These are phyloP conservation scores for Timema cristinae DNA, from an alignment of 2,888 invertebrate species.

Conservation along the genomic window DNA sequence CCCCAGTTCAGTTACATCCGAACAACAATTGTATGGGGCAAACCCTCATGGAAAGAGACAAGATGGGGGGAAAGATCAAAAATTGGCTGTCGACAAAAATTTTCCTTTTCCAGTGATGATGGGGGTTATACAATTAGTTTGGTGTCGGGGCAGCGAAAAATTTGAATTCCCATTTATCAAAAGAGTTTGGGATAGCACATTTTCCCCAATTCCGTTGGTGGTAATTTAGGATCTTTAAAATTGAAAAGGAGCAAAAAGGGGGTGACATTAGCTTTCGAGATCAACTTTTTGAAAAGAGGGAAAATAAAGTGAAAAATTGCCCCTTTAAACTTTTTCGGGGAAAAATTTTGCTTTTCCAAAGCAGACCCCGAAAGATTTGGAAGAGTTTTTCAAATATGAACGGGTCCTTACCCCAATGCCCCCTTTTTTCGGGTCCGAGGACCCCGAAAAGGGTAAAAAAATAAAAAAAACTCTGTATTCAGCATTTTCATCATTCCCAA, in stretches of 20 bases:
- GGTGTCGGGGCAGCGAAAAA: not conserved
- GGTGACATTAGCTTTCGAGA: not conserved
- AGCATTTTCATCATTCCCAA: not conserved
- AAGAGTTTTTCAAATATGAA: not conserved
- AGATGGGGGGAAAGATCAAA: not conserved
- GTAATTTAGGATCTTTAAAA: not conserved
- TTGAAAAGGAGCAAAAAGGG: not conserved
- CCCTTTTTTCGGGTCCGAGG: not conserved
- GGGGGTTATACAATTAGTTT: not conserved
- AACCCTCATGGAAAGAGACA: not conserved
- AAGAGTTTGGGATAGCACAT: not conserved
- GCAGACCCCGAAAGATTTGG: not conserved
- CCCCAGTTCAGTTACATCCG: not conserved
- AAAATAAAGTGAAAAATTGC: not conserved
- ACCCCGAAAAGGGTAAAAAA: not conserved
- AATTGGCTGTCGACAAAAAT: not conserved
- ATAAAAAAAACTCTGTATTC: not conserved
- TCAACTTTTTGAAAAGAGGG: not conserved
- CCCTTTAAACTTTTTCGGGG: not conserved
- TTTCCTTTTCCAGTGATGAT: not conserved
- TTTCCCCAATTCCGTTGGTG: not conserved
- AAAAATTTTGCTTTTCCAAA: not conserved
- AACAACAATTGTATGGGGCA: slow-evolving; percentile 16
- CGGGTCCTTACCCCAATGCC: slow-evolving; percentile 14
- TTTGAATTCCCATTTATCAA: not conserved